Evolutionary conservation across 2,888 invertebrate species (phyloP).

Genomic region (Sthenelais limicola): DNA sequence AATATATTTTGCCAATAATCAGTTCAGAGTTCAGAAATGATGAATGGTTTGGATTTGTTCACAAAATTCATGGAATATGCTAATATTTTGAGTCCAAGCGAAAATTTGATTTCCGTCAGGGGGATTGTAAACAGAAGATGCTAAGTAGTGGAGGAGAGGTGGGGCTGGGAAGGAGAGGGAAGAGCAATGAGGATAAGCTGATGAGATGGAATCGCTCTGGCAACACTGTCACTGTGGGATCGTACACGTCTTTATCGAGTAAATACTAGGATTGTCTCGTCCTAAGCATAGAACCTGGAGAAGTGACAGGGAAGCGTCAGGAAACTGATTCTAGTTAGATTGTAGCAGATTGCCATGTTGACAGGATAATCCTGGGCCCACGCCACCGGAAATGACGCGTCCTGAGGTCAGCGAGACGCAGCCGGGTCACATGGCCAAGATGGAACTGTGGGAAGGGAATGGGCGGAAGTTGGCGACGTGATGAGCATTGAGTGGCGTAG

Average conservation of each 20-base stretch:
- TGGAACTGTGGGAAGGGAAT: background rate
- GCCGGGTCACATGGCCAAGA: slow-evolving; percentile 18
- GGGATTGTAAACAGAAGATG: too few species aligned
- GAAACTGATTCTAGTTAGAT: slow-evolving; percentile 28
- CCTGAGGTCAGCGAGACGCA: slow-evolving; percentile 8
- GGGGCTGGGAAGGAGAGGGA: too few species aligned
- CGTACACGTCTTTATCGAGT: slow-evolving; percentile 17
- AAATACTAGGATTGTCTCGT: background rate
- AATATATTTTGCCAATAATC: too few species aligned
- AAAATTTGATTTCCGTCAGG: too few species aligned
- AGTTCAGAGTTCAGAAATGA: too few species aligned
- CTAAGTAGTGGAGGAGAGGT: too few species aligned
- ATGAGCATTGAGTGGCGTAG: background rate
- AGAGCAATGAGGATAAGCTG: too few species aligned
- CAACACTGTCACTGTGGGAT: background rate
- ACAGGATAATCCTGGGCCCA: slow-evolving; percentile 25
- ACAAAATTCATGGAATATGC: too few species aligned
- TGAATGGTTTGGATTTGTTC: too few species aligned
- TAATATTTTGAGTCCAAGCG: too few species aligned
- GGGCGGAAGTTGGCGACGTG: slow-evolving; percentile 16
- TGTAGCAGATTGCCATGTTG: slow-evolving; percentile 25
- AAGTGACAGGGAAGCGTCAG: too few species aligned
- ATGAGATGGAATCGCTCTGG: too few species aligned
- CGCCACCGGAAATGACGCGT: slow-evolving; percentile 29
- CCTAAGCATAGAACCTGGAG: background rate